Evolutionary conservation across 2,888 invertebrate genomes (phyloP).

Genomic region (Heteromyza rotundicornis): DNA sequence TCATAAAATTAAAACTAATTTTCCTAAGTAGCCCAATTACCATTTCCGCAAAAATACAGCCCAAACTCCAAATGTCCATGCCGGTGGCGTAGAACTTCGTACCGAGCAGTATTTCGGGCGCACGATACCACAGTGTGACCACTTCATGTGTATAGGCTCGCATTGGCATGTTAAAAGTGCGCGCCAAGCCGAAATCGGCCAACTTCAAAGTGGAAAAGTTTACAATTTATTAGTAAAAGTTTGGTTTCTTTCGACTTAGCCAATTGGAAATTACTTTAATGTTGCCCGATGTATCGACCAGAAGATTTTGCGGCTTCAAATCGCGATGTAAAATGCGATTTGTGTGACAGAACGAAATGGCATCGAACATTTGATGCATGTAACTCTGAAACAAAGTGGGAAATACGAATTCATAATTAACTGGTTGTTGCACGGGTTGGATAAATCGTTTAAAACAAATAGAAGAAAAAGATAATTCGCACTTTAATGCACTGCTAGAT

Average conservation of each 20-base stretch:
- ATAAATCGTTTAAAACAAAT: not conserved
- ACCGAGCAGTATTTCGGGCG: conserved; percentile 94
- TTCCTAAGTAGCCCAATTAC: conserved; percentile 64
- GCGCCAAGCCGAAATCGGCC: conserved; percentile 95
- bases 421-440: no score
- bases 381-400: no score
- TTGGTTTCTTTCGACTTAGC: no score
- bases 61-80: conserved; percentile 95
- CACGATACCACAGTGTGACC: conserved; percentile 96
- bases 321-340: conserved; percentile 90
- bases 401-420: not conserved
- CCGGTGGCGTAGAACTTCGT: conserved; percentile 88
- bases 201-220: conserved; percentile 40
- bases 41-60: conserved; percentile 97
- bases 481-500: no score
- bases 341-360: conserved; percentile 88
- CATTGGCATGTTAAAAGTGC: conserved; percentile 90
- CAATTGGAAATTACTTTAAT: conserved; percentile 82
- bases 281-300: conserved; percentile 83
- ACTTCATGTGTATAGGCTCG: conserved; percentile 95
- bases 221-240: no score
- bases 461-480: no score
- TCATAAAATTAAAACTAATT: not conserved
- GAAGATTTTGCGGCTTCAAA: conserved; percentile 93
- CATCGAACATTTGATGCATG: conserved; percentile 84